Conservation (phyloP, 2,888 invertebrate genomes). For the Chironomus tentans region DNA sequence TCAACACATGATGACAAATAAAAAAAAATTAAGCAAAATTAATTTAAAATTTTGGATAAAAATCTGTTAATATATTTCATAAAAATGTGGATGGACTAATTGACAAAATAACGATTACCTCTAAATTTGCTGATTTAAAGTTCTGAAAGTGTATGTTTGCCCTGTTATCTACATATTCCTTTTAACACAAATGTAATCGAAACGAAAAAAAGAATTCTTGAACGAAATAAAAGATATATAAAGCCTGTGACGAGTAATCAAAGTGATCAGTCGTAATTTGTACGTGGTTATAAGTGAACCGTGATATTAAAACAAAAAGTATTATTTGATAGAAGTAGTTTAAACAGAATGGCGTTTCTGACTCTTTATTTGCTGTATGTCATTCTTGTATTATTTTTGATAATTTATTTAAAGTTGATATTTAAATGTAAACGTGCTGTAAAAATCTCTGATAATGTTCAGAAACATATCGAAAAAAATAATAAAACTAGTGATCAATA, state of each 20-base stretch:
- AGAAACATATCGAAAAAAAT: background rate
- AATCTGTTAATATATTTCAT: too few species aligned
- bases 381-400: background rate
- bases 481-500: background rate
- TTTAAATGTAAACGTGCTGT: conserved; percentile 18
- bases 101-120: too few species aligned
- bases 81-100: too few species aligned
- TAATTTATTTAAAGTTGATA: conserved; percentile 7
- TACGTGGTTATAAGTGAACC: background rate
- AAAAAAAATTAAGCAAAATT: too few species aligned
- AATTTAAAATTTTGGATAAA: too few species aligned
- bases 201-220: background rate
- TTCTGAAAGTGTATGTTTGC: too few species aligned
- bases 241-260: background rate
- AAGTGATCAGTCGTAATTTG: background rate
- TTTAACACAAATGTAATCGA: background rate
- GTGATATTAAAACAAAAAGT: background rate
- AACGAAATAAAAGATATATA: conserved; percentile 4
- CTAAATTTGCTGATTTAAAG: too few species aligned
- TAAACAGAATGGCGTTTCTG: background rate
- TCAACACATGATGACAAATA: too few species aligned
- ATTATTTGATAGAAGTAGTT: background rate
- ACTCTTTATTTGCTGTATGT: conserved; percentile 8
- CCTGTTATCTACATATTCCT: background rate
- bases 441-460: background rate